Conservation (phyloP, 2,888 invertebrate genomes). For the Caenorhabditis uteleia region DNA sequence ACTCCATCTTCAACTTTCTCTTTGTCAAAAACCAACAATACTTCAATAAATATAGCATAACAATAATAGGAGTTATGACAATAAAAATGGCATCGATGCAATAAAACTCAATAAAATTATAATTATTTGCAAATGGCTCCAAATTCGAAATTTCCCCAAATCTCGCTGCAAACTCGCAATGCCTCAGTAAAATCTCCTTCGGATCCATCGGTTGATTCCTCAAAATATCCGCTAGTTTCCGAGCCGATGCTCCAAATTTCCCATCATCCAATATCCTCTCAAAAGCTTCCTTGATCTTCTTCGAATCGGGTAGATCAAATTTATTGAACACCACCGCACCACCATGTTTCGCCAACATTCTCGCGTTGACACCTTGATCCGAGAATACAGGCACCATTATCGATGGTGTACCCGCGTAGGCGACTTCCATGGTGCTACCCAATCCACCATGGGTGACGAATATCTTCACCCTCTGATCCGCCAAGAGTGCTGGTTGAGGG, state of each 20-base stretch:
- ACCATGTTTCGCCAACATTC: slow-evolving; percentile 17
- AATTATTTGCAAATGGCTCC: slow-evolving; percentile 9
- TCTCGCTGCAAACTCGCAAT: slow-evolving; percentile 20
- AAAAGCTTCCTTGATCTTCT: slow-evolving; percentile 11
- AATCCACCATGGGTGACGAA: slow-evolving; percentile 35
- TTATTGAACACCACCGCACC: slow-evolving; percentile 11
- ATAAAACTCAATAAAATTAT: slow-evolving; percentile 12
- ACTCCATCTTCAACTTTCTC: too few relatives aligned
- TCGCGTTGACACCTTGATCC: slow-evolving; percentile 27
- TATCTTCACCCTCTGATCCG: slow-evolving; percentile 16
- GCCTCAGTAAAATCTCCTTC: not conserved
- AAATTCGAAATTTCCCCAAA: slow-evolving; percentile 15
- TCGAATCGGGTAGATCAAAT: slow-evolving; percentile 20
- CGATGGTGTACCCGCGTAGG: slow-evolving; percentile 30
- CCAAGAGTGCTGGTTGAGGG: slow-evolving; percentile 26
- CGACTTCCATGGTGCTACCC: slow-evolving; percentile 26
- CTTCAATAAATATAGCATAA: too few relatives aligned
- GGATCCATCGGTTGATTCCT: not conserved
- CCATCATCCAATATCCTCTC: slow-evolving; percentile 4
- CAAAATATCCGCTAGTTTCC: slow-evolving; percentile 16
- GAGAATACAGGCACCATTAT: slow-evolving; percentile 26
- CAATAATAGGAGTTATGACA: too few relatives aligned
- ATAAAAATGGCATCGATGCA: slow-evolving; percentile 16
- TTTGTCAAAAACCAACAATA: too few relatives aligned
- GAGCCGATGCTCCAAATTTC: slow-evolving; percentile 7